phyloP scores from a whole-genome alignment of 2,888 invertebrate genomes.

The Ctena decussata region DNA sequence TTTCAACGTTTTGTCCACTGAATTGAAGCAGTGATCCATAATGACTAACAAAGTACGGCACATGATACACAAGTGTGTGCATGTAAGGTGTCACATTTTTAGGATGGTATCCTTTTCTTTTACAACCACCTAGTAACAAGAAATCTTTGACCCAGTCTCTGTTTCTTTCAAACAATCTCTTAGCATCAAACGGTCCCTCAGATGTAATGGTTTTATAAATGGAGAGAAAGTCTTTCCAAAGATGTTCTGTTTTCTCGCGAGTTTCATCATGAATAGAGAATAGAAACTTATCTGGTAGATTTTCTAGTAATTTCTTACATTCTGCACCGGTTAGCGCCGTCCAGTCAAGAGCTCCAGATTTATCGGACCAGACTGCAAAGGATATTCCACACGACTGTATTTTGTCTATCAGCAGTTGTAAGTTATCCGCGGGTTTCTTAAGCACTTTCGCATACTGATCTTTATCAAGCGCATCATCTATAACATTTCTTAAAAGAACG shows the following conservation, averaged over 20 bases:
- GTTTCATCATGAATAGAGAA: constrained; percentile 12
- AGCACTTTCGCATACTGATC: not conserved
- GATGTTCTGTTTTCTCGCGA: not conserved
- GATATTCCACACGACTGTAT: not conserved
- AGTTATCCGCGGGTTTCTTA: not conserved
- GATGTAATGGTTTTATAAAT: not conserved
- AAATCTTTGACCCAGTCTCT: no score
- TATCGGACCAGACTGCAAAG: not conserved
- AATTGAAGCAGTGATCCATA: no score
- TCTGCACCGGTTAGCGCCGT: not conserved
- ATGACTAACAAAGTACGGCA: no score
- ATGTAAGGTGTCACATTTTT: no score
- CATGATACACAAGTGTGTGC: no score
- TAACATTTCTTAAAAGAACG: constrained; percentile 30
- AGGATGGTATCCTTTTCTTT: no score
- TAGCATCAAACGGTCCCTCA: no score
- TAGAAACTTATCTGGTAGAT: constrained; percentile 9
- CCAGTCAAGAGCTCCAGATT: constrained; percentile 15
- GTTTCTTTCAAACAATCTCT: no score
- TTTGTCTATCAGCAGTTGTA: not conserved
- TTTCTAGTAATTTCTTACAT: not conserved
- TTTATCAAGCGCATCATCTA: constrained; percentile 11
- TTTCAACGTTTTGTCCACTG: no score
- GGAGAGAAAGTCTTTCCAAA: not conserved
- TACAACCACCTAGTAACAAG: no score